phyloP scores from a whole-genome alignment of 2,113 vertebrate species.

The Oreochromis spilurus region DNA sequence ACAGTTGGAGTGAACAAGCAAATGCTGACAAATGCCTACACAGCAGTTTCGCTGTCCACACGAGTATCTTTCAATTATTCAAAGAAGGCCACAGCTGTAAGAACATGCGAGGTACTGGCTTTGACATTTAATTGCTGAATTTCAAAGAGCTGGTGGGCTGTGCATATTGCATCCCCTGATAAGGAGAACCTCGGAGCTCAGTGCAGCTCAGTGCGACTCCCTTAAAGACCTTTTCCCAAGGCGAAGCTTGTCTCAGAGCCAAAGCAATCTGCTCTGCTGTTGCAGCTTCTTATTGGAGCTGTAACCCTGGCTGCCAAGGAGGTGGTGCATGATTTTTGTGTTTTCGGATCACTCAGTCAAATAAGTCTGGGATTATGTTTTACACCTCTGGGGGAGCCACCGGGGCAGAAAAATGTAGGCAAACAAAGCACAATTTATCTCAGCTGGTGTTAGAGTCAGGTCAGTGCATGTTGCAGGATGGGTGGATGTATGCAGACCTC shows the following conservation, averaged over 20 bases:
- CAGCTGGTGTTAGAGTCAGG: neutral
- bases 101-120: conserved; percentile 12
- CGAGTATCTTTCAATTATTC: conserved; percentile 10
- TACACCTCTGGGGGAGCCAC: neutral
- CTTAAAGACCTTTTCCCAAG: conserved; percentile 42
- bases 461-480: neutral
- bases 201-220: neutral
- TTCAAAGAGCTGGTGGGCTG: conserved; percentile 28
- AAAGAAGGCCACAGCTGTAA: neutral
- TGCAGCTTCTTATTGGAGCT: conserved; percentile 27
- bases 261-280: conserved; percentile 39
- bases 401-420: neutral
- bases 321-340: neutral
- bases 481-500: neutral
- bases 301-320: conserved; percentile 3
- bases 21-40: conserved; percentile 34
- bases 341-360: conserved; percentile 23
- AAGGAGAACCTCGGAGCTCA: conserved; percentile 23
- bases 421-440: neutral
- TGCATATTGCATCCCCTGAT: conserved; percentile 44
- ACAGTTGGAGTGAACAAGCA: conserved; percentile 20
- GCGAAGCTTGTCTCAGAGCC: conserved; percentile 24
- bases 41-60: conserved; percentile 22
- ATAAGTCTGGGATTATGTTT: neutral
- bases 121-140: conserved; percentile 50